phyloP scores from a whole-genome alignment of 1,140 invertebrate genomes.

The Planococcus citri region DNA sequence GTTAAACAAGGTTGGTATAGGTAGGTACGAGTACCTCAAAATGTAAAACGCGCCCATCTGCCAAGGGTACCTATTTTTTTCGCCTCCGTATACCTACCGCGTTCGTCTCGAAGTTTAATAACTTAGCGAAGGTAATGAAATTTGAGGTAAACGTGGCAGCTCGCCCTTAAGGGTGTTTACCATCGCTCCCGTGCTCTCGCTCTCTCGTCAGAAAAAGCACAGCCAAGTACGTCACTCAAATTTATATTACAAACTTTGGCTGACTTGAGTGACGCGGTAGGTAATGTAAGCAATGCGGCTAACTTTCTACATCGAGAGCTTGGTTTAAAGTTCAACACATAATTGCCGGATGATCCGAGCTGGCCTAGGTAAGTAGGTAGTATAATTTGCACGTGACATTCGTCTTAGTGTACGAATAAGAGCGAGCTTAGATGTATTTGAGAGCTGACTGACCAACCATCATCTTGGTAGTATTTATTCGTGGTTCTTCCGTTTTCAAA shows the following conservation, averaged over 20 bases:
- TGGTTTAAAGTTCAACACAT: background rate
- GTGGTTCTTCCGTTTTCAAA: too few relatives aligned
- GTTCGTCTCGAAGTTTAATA: background rate
- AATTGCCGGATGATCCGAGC: background rate
- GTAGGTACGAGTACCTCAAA: background rate
- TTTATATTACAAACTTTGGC: background rate
- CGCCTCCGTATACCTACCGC: background rate
- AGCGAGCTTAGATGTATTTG: too few relatives aligned
- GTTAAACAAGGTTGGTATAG: too few relatives aligned
- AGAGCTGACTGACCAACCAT: too few relatives aligned
- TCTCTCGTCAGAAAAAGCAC: too few relatives aligned
- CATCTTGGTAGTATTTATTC: too few relatives aligned
- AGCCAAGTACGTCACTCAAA: background rate
- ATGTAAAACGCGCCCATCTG: background rate
- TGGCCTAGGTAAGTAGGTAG: too few relatives aligned
- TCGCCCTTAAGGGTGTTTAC: background rate
- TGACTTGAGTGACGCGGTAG: too few relatives aligned
- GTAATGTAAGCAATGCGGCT: slow-evolving; percentile 6
- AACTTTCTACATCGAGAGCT: background rate
- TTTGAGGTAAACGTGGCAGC: background rate
- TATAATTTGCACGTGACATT: too few relatives aligned
- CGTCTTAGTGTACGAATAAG: too few relatives aligned
- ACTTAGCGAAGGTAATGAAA: background rate
- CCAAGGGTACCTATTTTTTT: background rate
- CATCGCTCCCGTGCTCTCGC: too few relatives aligned